Conservation (phyloP, 2,888 invertebrate species). For the Drosophila emarginata region DNA sequence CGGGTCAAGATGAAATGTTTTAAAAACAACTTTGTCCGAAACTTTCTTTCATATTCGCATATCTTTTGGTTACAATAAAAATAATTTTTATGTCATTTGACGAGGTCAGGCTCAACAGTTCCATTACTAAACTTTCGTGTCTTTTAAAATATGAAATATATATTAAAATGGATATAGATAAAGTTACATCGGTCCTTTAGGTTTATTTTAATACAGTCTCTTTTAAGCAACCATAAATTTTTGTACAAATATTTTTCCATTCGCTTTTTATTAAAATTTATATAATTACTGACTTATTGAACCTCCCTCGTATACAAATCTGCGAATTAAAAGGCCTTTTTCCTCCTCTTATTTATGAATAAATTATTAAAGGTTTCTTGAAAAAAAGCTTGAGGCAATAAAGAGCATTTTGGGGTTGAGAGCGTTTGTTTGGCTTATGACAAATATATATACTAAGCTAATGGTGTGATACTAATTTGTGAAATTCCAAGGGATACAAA, state of each 20-base stretch:
- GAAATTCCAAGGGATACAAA: no score
- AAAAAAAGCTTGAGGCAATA: not conserved
- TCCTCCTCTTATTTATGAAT: not conserved
- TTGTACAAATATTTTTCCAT: no score
- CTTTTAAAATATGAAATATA: no score
- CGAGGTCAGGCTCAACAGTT: not conserved
- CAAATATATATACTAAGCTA: no score
- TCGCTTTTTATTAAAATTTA: not conserved
- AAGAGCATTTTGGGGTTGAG: not conserved
- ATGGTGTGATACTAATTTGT: no score
- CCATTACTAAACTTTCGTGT: no score
- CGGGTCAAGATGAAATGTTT: constrained; percentile 1
- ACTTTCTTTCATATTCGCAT: constrained; percentile 3
- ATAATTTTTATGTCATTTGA: not conserved
- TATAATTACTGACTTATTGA: not conserved
- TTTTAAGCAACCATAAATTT: no score
- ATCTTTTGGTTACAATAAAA: not conserved
- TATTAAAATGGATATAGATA: no score
- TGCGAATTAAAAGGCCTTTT: not conserved
- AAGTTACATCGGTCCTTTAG: no score
- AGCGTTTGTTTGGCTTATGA: not conserved
- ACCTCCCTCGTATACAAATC: not conserved
- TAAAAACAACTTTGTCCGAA: not conserved
- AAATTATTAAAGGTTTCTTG: constrained; percentile 2
- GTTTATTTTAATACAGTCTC: no score